These are phyloP conservation scores for mouse (Mus musculus) DNA, from an alignment of 2,113 vertebrate species.

Conservation along the genomic window GRCm39 chr2:90322001-90322500, in stretches of 20 bases:
- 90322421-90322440: not conserved
- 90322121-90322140: not conserved
- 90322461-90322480: slow-evolving; percentile 31
- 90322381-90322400: not conserved
- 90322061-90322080: not conserved
- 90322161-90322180: not conserved
- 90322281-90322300: not conserved
- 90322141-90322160: not conserved
- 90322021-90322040: not conserved
- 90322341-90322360: slow-evolving; percentile 11
- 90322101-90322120: not conserved
- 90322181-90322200: not conserved
- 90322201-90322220: not conserved
- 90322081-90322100: not conserved
- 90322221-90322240: not conserved
- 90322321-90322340: slow-evolving; percentile 6
- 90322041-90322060: not conserved
- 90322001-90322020: not conserved
- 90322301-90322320: not conserved
- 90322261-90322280: slow-evolving; percentile 34
- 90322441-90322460: not conserved
- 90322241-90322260: slow-evolving; percentile 21
- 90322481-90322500: slow-evolving; percentile 37
- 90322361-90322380: not conserved
- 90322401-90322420: not conserved